Evolutionary conservation across 2,888 invertebrate species (phyloP), one percentile per base, ranked within the genome.

Genomic region (Polydesmus complanatus): DNA sequence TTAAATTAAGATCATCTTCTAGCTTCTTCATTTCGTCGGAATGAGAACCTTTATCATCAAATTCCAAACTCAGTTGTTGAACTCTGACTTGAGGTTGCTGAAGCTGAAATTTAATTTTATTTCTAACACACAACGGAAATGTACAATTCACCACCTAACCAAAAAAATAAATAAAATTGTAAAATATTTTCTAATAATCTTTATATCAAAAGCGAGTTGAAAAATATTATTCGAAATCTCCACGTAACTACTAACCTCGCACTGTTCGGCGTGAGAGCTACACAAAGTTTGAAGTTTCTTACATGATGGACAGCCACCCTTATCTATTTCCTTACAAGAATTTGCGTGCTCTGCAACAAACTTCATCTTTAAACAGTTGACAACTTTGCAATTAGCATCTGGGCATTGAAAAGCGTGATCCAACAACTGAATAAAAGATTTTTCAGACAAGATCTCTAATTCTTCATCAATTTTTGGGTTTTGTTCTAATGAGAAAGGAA

Each of bases 321-420:
- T 92, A 66, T 86, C 92, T 79, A 93, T 93, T 65, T 90, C 79
- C 76, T 95, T 94, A 82, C 98, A 99, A 69, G 85, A 83, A 79
- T 93, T 95, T 23, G 97, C 95, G 76, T 99, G 98, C 65, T 86
- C 85, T n/a, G 98, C 94, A 49, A 98, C 95, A 61, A 94, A 83
- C 78, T 97, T 98, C 97, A 99, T 98, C 82, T 96, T 97, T 78
- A 92, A 89, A 77, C 98, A 99, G 69, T 94, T 93, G 23, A 93
- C 91, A 68, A 95, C 79, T 64, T 95, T 84, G 77, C 98, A 99
- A 78, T 99, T 98, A 65, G 97, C 97, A 78, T 98, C 97, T 72
- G 95, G 83, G 73, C 96, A 96, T 74, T 93, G 92, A 78, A 96
- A 91, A 65, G 98, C 90, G 79, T 99, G 93, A 69, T 97, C 88